Evolutionary conservation across 2,888 invertebrate genomes (phyloP), one percentile per base, ranked within the genome.

Genomic region (Hirtodrosophila duncani): DNA sequence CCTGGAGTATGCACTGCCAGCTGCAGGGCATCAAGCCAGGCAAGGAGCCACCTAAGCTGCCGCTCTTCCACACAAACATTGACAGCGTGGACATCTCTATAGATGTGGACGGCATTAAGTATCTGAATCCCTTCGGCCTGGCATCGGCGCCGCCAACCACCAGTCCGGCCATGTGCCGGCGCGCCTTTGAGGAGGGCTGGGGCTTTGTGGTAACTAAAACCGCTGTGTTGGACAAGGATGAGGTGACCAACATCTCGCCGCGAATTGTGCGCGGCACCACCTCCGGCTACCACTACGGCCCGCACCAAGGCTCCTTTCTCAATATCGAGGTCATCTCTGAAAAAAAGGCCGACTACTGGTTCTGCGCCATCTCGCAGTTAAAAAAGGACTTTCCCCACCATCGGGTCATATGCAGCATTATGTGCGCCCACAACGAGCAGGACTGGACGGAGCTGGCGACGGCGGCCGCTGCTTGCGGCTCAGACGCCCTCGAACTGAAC

Each of bases 291-390:
- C 90, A 91, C 77, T 98, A 91, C 86, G 99, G 99, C 0, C 99
- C 99, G 0, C 97, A 97, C 8, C 98, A 98, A 88, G 93, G 96
- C 5, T 92, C 97, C 2, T 99, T 99, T 88, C 89, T 99, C 11
- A 99, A 99, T 86, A 99, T 99, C 67, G 99, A 99, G 87, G 88
- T 99, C 9, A 98, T 99, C 83, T 98, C 98, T 0, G 99, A 99
- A 88, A 99, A 99, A 87, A 93, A 94, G 13, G 93, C 92, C 8
- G 94, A 91, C 7, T 99, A 99, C 86, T 99, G 99, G 99, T 92
- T 95, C 67, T 89, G 90, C 61, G 94, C 95, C 67, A 92, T 99
- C 31, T 88, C 86, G 0, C 99, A 99, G 84, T 87, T 99, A 18
- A 98, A 98, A 84, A 88, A 86, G 29, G 99, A 99, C 85, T 98